Conservation (phyloP, 2,113 vertebrate genomes). For the Siniperca chuatsi region DNA sequence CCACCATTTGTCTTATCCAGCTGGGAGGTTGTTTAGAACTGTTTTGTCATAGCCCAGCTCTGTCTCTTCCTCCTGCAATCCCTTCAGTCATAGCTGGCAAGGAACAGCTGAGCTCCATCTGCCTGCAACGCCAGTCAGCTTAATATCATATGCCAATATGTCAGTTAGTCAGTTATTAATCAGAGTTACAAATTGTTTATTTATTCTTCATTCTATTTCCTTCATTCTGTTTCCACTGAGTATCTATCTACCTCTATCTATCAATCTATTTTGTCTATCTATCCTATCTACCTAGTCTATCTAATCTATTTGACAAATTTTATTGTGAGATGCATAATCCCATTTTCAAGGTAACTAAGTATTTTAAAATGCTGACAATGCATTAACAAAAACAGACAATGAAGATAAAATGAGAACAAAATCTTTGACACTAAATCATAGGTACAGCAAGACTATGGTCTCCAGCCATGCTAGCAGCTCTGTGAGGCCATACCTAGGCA, state of each 20-base stretch:
- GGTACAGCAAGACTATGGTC: not conserved
- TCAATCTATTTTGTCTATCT: not conserved
- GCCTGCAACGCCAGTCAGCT: constrained; percentile 7
- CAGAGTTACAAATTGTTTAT: constrained; percentile 6
- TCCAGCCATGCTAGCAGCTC: not conserved
- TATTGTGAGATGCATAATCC: not conserved
- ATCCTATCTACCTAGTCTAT: not conserved
- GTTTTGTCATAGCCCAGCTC: constrained; percentile 19
- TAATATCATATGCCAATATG: constrained; percentile 2
- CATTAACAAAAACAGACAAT: not conserved
- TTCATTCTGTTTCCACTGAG: not conserved
- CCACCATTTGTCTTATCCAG: constrained; percentile 43
- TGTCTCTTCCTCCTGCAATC: not conserved
- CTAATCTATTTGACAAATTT: not conserved
- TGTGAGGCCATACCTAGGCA: not conserved
- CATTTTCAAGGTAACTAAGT: not conserved
- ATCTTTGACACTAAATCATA: not conserved
- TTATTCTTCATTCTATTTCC: not conserved
- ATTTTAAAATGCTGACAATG: not conserved
- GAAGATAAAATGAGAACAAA: not conserved
- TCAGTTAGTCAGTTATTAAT: not conserved
- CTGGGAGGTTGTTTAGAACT: constrained; percentile 51
- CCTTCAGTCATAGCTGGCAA: not conserved
- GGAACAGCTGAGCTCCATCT: constrained; percentile 7
- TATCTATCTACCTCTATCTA: not conserved